Base-by-base conservation (phyloP, 2,888 invertebrate species). In the Corbicula japonica region DNA sequence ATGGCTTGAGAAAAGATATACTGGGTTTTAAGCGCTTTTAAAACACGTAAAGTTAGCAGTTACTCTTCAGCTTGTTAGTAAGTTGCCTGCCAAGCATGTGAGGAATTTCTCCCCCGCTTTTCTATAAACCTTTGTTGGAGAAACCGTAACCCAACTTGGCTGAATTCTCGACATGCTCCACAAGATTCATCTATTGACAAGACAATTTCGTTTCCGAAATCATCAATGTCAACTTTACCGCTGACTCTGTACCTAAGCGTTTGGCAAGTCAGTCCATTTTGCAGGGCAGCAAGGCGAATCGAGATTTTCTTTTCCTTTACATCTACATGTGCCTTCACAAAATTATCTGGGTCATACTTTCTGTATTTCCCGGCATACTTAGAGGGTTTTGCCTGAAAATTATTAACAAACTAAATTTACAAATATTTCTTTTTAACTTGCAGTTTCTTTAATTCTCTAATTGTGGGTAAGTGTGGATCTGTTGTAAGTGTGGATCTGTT, bases 21-120 rank as follows among this genome's bases (percentile, higher is more conserved):
- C 26, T 18, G 21, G 15, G 4, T 5, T 54, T 28, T 54, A 34
- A 66, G 1, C 66, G 4, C 3, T 35, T 30, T 15, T 52, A 23
- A 26, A 66, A 66, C 6, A 26, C 50, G 38, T 66, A 50, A 18
- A 66, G 46, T 54, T 54, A 66, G 2, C 21, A 8, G 46, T 69
- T 69, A 21, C 58, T 44, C 10, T 41, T 21, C 35, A 52, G 46
- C 12, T 3, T 58, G 58, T 50, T 72, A 26, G 72, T 61, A 50
- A 4, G 10, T 26, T n/a, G 23, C n/a, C 15, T 50, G 23, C 50
- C 21, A 50, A 50, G 50, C n/a, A n/a, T n/a, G n/a, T n/a, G n/a
- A n/a, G n/a, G n/a, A n/a, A n/a, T n/a, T n/a, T n/a, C n/a, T n/a
- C n/a, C n/a, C n/a, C n/a, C n/a, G n/a, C n/a, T n/a, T n/a, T n/a